Evolutionary conservation across 2,797 vertebrate species (phyloP), one percentile per base, ranked within the genome.

Genomic region (Coreius guichenoti): DNA sequence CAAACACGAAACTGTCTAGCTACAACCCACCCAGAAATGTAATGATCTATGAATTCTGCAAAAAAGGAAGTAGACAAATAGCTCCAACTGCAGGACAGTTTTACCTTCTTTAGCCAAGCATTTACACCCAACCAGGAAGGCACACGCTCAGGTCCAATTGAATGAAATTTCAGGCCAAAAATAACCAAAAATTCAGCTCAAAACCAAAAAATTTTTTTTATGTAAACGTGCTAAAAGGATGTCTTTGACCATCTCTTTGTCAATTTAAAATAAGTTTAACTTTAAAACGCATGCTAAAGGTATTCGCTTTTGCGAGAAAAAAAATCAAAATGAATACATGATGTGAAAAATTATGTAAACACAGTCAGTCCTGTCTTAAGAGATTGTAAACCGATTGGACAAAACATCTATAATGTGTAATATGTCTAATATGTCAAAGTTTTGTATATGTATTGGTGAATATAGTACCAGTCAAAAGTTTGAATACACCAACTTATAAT

Each of bases 71-170:
- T 39, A 77, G 61, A 54, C 45, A 67, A 31, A 77, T 68, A 29
- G 23, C 67, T 61, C 1, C 17, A 85, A 65, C 36, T 47, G 65
- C 63, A 47, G 26, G 26, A 72, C 51, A 73, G 76, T 73, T 80
- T 80, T 51, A 47, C 43, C 16, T 49, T 85, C 67, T 73, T 79
- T 85, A 58, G 83, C 23, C 19, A 63, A 80, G 75, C 13, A 61
- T 78, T 77, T 84, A 84, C 19, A 78, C 47, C 82, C 17, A 61
- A 80, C 16, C 76, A 80, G 56, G 21, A 73, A 84, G 74, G 63
- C 49, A 54, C 73, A 69, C n/a, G 76, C 76, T 72, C 36, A 47
- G 70, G 68, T 79, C 76, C 68, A 85, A 72, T 78, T 75, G 8
- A 75, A 83, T 75, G 43, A 75, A 47, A 29, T 56, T 68, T 77